These are phyloP conservation scores for Cotesia chilonis DNA, from an alignment of 1,140 invertebrate genomes.

Conservation along the genomic window DNA sequence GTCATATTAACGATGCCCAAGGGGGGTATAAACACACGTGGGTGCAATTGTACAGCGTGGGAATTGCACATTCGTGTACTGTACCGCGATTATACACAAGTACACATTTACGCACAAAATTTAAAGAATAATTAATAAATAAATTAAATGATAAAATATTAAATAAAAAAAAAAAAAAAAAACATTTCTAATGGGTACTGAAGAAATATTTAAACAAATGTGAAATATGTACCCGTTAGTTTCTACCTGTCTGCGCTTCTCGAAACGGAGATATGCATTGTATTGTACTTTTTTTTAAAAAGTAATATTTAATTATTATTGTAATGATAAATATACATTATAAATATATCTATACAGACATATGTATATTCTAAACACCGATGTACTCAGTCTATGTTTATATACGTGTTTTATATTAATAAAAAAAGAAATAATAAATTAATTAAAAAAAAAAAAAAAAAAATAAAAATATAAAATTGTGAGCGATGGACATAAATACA, in stretches of 20 bases:
- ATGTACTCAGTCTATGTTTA: slow-evolving; percentile 66
- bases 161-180: background rate
- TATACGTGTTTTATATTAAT: slow-evolving; percentile 67
- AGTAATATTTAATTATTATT: slow-evolving; percentile 35
- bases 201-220: background rate
- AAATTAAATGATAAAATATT: background rate
- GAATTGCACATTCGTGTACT: slow-evolving; percentile 10
- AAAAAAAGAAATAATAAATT: slow-evolving; percentile 43
- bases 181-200: background rate
- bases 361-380: slow-evolving; percentile 61
- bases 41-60: slow-evolving; percentile 15
- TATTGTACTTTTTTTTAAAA: slow-evolving; percentile 51
- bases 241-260: slow-evolving; percentile 27
- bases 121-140: slow-evolving; percentile 10
- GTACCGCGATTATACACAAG: slow-evolving; percentile 6
- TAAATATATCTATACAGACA: slow-evolving; percentile 32
- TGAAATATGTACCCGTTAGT: slow-evolving; percentile 8
- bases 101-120: slow-evolving; percentile 21
- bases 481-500: background rate
- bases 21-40: slow-evolving; percentile 9
- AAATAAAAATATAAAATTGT: background rate
- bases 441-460: slow-evolving; percentile 31
- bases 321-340: slow-evolving; percentile 18
- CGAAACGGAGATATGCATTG: slow-evolving; percentile 7
- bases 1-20: slow-evolving; percentile 23